Conservation (phyloP, 1,140 invertebrate genomes). For the Euglossa dilemma region DNA sequence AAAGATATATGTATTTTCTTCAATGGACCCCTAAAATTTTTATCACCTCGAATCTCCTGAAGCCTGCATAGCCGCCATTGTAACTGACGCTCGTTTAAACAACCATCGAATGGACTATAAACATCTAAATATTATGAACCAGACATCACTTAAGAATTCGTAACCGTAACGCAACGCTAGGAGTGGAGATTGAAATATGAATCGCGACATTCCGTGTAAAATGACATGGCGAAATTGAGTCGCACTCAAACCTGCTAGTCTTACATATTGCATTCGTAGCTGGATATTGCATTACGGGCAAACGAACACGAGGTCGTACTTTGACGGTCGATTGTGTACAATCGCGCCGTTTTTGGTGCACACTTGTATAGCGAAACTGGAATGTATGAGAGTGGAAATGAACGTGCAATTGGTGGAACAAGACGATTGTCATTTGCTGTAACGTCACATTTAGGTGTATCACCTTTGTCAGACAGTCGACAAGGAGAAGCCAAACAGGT, state of each 20-base stretch:
- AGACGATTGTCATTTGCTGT: too few relatives aligned
- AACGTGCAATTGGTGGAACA: too few relatives aligned
- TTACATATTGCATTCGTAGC: conserved; percentile 30
- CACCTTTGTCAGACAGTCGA: too few relatives aligned
- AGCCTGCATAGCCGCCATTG: not conserved
- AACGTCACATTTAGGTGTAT: too few relatives aligned
- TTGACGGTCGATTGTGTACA: conserved; percentile 9
- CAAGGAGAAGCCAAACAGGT: too few relatives aligned
- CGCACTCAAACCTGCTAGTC: conserved; percentile 25
- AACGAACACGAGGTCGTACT: conserved; percentile 17
- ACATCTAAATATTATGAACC: not conserved
- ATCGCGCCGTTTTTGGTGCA: not conserved
- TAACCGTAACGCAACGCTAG: not conserved
- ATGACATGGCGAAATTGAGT: conserved; percentile 39
- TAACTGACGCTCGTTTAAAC: not conserved
- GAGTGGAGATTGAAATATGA: conserved; percentile 40
- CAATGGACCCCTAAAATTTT: too few relatives aligned
- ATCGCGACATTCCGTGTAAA: conserved; percentile 28
- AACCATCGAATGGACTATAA: not conserved
- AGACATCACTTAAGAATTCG: conserved; percentile 7
- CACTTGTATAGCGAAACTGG: too few relatives aligned
- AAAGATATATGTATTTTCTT: too few relatives aligned
- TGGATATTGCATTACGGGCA: conserved; percentile 35
- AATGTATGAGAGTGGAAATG: too few relatives aligned
- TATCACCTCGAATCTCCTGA: too few relatives aligned